These are phyloP conservation scores for Andinoacara biseriatus DNA, from an alignment of 2,113 vertebrate genomes.

Conservation along the genomic window DNA sequence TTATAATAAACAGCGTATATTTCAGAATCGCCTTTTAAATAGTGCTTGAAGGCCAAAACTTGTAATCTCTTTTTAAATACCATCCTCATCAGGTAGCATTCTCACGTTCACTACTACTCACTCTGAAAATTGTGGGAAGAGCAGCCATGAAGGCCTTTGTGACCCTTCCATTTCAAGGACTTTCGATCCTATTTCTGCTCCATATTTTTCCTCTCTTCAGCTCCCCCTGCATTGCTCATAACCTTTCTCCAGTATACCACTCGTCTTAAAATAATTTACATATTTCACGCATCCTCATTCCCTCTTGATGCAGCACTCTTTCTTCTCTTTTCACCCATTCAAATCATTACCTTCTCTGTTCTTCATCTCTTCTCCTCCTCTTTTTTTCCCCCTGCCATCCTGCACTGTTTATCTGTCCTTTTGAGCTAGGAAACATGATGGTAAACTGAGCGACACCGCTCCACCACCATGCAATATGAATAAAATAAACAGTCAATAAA, in stretches of 20 bases:
- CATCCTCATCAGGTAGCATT: not conserved
- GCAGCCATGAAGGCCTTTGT: slow-evolving; percentile 10
- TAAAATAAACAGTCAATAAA: slow-evolving; percentile 53
- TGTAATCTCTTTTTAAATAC: slow-evolving; percentile 7
- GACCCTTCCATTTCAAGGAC: slow-evolving; percentile 58
- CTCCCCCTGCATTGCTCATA: not conserved
- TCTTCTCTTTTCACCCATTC: not conserved
- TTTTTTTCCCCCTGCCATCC: not conserved
- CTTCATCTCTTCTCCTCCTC: not conserved
- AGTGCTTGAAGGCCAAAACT: not conserved
- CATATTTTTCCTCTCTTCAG: not conserved
- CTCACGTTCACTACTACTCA: not conserved
- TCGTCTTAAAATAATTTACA: slow-evolving; percentile 31
- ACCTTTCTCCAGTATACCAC: not conserved
- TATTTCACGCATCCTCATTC: slow-evolving; percentile 11
- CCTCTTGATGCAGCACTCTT: not conserved
- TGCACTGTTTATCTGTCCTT: not conserved
- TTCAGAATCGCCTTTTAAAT: not conserved
- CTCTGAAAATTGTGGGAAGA: slow-evolving; percentile 11
- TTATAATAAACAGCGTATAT: not conserved
- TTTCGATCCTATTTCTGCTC: slow-evolving; percentile 13
- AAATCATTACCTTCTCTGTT: not conserved
- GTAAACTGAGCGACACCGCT: slow-evolving; percentile 9
- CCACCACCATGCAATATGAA: slow-evolving; percentile 62
- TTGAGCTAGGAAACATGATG: not conserved